A percentile compares a stretch with the other conserved stretches of the same genome.
These are phyloP conservation scores for Buceros bicornis DNA, from an alignment of 2,797 vertebrate genomes.

Conservation along the genomic window DNA sequence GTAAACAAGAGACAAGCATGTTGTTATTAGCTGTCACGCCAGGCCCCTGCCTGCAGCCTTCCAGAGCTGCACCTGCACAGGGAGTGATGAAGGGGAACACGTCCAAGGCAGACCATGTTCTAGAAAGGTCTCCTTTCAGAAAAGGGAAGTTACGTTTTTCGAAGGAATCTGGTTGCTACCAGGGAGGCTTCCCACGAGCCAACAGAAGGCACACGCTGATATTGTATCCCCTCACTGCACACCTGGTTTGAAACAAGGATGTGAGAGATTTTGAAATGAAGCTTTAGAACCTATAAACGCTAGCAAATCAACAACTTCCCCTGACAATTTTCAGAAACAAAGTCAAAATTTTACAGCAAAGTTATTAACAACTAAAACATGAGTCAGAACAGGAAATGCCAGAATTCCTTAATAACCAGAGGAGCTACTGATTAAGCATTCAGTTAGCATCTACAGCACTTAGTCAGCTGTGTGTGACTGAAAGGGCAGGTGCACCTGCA, in stretches of 20 bases:
- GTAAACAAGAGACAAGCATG: not conserved
- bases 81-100: not conserved
- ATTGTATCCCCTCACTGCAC: not conserved
- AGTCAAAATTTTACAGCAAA: not conserved
- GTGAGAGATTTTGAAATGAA: not conserved
- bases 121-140: not conserved
- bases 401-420: not conserved
- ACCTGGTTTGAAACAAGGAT: not conserved
- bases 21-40: not conserved
- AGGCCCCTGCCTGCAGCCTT: not conserved
- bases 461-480: not conserved
- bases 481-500: not conserved
- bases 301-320: not conserved
- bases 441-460: not conserved
- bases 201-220: not conserved
- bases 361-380: not conserved
- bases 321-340: not conserved
- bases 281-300: not conserved
- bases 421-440: not conserved
- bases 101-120: not conserved
- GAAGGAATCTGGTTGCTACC: not conserved
- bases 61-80: not conserved
- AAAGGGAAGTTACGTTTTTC: not conserved
- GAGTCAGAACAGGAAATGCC: not conserved
- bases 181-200: not conserved